phyloP scores from a whole-genome alignment of 2,113 vertebrate genomes.

The Pholis gunnellus region DNA sequence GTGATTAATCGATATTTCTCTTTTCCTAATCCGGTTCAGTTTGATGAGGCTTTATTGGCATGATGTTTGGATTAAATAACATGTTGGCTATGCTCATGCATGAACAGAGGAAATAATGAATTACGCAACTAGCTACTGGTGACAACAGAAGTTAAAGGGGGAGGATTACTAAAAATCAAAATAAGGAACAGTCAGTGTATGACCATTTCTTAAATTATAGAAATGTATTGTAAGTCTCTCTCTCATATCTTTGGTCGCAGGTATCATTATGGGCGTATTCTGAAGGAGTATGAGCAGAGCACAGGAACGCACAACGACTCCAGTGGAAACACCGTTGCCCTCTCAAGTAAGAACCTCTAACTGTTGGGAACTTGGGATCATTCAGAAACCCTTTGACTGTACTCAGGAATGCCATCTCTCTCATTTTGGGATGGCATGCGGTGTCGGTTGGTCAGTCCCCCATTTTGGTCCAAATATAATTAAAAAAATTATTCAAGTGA shows the following conservation, averaged over 20 bases:
- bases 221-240: neutral
- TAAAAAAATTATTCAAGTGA: neutral
- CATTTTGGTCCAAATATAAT: neutral
- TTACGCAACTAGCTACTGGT: neutral
- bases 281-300: constrained; percentile 55
- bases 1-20: neutral
- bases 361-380: constrained; percentile 3
- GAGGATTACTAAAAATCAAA: neutral
- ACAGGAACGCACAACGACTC: constrained; percentile 7
- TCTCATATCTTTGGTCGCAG: constrained; percentile 51
- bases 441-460: neutral
- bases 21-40: neutral
- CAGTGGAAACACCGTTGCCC: constrained; percentile 7
- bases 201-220: neutral
- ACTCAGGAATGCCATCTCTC: neutral
- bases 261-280: constrained; percentile 74
- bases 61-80: neutral
- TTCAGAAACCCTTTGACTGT: neutral
- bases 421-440: neutral
- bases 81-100: neutral
- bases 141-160: neutral
- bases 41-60: constrained; percentile 7
- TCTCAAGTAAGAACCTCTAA: constrained; percentile 60
- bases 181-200: neutral
- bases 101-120: neutral